These are phyloP conservation scores for Gavialis gangeticus DNA, from an alignment of 2,113 vertebrate species.

Conservation along the genomic window DNA sequence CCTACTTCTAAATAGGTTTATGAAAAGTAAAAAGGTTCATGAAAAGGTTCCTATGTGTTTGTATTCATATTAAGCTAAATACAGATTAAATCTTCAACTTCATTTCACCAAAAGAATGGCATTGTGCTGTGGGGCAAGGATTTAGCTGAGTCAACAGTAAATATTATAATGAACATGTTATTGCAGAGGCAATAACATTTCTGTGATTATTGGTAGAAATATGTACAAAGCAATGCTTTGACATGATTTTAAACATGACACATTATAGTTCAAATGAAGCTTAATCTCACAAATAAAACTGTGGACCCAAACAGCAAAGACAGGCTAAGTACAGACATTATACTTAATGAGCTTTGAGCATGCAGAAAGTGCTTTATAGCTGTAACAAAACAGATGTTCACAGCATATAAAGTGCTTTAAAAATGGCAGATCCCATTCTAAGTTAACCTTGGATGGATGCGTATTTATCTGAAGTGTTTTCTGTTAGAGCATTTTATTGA, in stretches of 20 bases:
- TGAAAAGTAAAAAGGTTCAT: conserved; percentile 46
- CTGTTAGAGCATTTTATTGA: no score
- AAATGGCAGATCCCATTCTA: no score
- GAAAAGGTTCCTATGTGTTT: conserved; percentile 41
- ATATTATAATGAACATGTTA: not conserved
- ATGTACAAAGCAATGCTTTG: not conserved
- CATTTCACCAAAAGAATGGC: conserved; percentile 9
- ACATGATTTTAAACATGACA: not conserved
- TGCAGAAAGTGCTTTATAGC: no score
- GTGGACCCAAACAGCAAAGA: conserved; percentile 46
- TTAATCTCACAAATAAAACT: conserved; percentile 32
- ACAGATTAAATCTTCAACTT: conserved; percentile 12
- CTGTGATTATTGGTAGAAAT: not conserved
- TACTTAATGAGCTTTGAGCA: no score
- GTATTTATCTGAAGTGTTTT: no score
- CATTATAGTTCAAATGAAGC: not conserved
- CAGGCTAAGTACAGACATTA: not conserved
- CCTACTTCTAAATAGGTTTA: conserved; percentile 11
- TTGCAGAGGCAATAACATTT: not conserved
- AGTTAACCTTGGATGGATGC: no score
- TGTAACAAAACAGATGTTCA: no score
- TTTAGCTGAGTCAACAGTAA: conserved; percentile 28
- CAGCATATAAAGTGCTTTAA: no score
- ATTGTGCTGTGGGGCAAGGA: conserved; percentile 16
- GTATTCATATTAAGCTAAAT: conserved; percentile 41